Base-by-base conservation (phyloP, 2,113 vertebrate species). In the Turdus rufiventris region DNA sequence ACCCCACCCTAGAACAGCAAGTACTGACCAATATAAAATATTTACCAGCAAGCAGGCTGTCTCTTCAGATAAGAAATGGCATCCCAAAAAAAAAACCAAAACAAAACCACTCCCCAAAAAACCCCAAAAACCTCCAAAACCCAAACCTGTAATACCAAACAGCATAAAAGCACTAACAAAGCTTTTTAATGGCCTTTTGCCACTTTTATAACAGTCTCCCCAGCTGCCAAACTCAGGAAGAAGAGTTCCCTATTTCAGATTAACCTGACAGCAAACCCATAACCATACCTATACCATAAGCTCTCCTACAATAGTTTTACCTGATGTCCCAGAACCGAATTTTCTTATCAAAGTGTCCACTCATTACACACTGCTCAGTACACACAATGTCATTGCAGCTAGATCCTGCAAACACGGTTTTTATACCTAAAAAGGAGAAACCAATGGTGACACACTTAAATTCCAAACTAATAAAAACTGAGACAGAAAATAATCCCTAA, bases 271-370 rank as follows among this genome's bases (percentile, higher is more conserved):
- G 66, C 45, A 82, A 91, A 19, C 53, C 53, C 18, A 43, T 20
- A 89, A 56, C 9, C 25, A 56, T 14, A 19, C 26, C 61, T 57
- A 25, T 4, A 5, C 8, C 36, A 8, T 6, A 24, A 85, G 10
- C 26, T 76, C 31, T 89, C 18, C 68, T 47, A 62, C 12, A 68
- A 3, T 2, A 29, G 26, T 40, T 97, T 97, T 98, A 99, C 99
- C 99, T 98, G 97, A 99, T 99, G 94, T 99, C 99, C 99, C 99
- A 99, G 98, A 99, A 99, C 23, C 99, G 98, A 56, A 99, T 98
- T 93, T 99, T 99, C 98, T 99, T 99, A 83, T 99, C 99, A 54
- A 99, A 99, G 94, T 99, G 99, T 76, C 99, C 99, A 28, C 99
- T 99, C 99, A 99, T 99, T 29, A 99, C 99, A 92, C 99, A 99